Percentiles rank a stretch among this genome's conserved stretches.
phyloP scores from a whole-genome alignment of 2,113 vertebrate genomes.

The Phycodurus eques region DNA sequence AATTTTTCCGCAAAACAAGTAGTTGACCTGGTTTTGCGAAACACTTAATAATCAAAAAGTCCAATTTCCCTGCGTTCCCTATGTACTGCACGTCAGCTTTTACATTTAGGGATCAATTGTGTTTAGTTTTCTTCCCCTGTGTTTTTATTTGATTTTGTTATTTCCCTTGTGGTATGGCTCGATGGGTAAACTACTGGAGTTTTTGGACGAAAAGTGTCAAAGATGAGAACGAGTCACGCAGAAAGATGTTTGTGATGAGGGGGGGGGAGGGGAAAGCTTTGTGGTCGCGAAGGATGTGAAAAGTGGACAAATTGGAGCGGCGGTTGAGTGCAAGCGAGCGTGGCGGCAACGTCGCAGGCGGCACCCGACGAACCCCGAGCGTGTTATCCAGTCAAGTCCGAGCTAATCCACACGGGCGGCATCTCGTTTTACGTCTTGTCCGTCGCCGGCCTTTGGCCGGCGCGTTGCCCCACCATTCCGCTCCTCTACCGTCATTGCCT shows the following conservation, averaged over 20 bases:
- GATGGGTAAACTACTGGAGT: not conserved
- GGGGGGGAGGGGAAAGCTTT: too few species aligned
- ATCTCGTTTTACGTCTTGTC: constrained; percentile 41
- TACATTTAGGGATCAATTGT: not conserved
- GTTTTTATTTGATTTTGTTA: too few species aligned
- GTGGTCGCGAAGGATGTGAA: constrained; percentile 13
- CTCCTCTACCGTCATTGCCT: constrained; percentile 30
- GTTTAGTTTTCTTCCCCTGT: not conserved
- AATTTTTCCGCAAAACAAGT: too few species aligned
- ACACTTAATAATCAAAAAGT: not conserved
- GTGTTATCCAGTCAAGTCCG: constrained; percentile 46
- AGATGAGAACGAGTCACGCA: not conserved
- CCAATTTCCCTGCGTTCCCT: not conserved
- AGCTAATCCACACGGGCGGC: constrained; percentile 24
- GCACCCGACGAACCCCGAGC: constrained; percentile 20
- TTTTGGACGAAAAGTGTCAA: not conserved
- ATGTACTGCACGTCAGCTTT: not conserved
- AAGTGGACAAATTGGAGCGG: constrained; percentile 15
- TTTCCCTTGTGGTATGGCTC: not conserved
- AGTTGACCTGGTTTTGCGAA: too few species aligned
- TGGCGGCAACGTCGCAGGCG: constrained; percentile 16
- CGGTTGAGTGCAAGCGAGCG: constrained; percentile 6
- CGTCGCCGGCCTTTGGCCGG: constrained; percentile 53
- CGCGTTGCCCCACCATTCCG: constrained; percentile 46
- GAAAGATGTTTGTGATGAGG: not conserved